Evolutionary conservation across 2,113 vertebrate genomes (phyloP).

Genomic region (Tinamus guttatus): DNA sequence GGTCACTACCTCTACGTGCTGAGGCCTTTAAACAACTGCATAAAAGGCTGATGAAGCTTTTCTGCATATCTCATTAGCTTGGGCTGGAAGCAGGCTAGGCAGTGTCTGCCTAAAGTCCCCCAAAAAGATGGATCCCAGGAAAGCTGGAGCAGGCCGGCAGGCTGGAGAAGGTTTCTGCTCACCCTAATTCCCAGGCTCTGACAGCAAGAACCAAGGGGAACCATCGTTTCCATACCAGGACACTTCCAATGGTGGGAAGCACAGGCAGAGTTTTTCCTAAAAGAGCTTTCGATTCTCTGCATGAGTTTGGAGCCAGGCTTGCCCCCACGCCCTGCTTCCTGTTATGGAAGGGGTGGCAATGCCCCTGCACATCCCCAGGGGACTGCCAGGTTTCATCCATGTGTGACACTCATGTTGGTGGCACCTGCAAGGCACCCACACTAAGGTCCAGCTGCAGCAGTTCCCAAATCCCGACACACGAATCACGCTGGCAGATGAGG

Average conservation of each 20-base stretch:
- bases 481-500: not conserved
- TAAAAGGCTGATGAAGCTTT: not conserved
- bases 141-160: not conserved
- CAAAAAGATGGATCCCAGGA: not conserved
- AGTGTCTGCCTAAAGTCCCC: not conserved
- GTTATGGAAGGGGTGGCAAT: not conserved
- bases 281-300: not conserved
- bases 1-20: not conserved
- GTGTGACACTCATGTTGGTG: not conserved
- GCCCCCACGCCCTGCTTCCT: not conserved
- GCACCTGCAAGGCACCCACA: not conserved
- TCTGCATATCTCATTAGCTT: not conserved
- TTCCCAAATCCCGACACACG: not conserved
- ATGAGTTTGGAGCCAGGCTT: not conserved
- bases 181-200: not conserved
- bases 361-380: fast-evolving
- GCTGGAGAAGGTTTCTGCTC: not conserved
- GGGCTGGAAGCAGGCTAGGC: not conserved
- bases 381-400: not conserved
- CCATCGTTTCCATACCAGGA: not conserved
- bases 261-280: not conserved
- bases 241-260: not conserved
- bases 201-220: not conserved
- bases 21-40: not conserved
- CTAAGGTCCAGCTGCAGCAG: not conserved